A percentile compares a stretch with the other conserved stretches of the same genome.
phyloP scores from a whole-genome alignment of 1,140 invertebrate genomes.

The Papilio helenus region DNA sequence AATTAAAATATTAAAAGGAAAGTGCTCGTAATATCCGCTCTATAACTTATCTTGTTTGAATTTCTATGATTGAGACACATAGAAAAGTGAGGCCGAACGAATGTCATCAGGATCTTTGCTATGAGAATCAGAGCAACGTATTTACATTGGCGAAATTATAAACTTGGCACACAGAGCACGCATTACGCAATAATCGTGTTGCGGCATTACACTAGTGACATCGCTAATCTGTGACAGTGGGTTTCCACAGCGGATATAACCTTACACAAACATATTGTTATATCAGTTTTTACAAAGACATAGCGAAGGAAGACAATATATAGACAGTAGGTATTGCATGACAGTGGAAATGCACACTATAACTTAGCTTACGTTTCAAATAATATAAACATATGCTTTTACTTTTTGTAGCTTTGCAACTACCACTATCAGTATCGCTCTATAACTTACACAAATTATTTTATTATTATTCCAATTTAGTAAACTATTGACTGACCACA shows the following conservation, averaged over 20 bases:
- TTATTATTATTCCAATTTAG: too few relatives aligned
- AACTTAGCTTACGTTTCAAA: too few relatives aligned
- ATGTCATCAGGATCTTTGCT: slow-evolving; percentile 71
- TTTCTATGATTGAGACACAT: slow-evolving; percentile 63
- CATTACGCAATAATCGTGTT: slow-evolving; percentile 35
- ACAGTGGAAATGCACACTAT: too few relatives aligned
- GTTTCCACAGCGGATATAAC: not conserved
- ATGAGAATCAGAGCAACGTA: slow-evolving; percentile 61
- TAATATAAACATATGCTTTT: too few relatives aligned
- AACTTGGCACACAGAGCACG: slow-evolving; percentile 42
- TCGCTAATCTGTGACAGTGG: not conserved
- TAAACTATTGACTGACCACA: not conserved
- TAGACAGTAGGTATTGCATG: too few relatives aligned
- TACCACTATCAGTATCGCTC: too few relatives aligned
- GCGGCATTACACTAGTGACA: not conserved
- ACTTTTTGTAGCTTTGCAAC: too few relatives aligned
- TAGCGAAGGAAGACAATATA: too few relatives aligned
- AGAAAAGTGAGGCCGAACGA: slow-evolving; percentile 59
- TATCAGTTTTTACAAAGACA: too few relatives aligned
- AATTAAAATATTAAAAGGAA: not conserved
- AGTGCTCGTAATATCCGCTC: not conserved
- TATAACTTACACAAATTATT: too few relatives aligned
- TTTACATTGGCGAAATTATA: slow-evolving; percentile 48
- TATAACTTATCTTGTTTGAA: not conserved
- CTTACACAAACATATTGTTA: too few relatives aligned